phyloP scores from a whole-genome alignment of 1,140 invertebrate genomes.

The Diachasma alloeum region DNA sequence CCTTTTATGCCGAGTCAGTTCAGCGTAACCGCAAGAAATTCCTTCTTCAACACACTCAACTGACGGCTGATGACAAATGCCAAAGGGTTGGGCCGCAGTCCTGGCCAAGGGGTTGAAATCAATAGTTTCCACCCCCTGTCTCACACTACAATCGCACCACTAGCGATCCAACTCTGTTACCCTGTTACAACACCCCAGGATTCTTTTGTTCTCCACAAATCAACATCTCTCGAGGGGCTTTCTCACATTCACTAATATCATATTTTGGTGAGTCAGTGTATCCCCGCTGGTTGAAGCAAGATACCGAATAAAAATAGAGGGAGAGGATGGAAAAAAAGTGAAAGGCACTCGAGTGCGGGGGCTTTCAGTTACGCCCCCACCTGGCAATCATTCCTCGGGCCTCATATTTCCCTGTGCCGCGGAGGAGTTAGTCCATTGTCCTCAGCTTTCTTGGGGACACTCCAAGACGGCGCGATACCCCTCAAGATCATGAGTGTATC shows the following conservation, averaged over 20 bases:
- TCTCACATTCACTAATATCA: not conserved
- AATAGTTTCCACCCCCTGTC: not conserved
- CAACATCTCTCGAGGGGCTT: conserved; percentile 20
- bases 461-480: conserved; percentile 47
- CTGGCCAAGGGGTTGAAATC: not conserved
- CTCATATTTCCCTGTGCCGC: conserved; percentile 64
- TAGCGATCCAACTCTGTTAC: conserved; percentile 36
- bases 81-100: not conserved
- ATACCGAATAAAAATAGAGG: not conserved
- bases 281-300: not conserved
- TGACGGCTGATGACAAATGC: no score
- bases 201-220: conserved; percentile 63
- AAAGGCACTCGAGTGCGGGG: not conserved
- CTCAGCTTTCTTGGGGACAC: conserved; percentile 58
- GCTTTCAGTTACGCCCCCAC: not conserved
- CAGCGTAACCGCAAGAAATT: conserved; percentile 42
- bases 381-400: conserved; percentile 46
- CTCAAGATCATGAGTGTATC: not conserved
- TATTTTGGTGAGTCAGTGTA: not conserved
- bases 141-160: not conserved
- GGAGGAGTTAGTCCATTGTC: conserved; percentile 64
- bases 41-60: no score
- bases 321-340: not conserved
- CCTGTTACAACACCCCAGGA: conserved; percentile 58
- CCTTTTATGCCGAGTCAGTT: conserved; percentile 59